These are phyloP conservation scores for Trinorchestia longiramus DNA, from an alignment of 1,140 invertebrate species.

Conservation along the genomic window DNA sequence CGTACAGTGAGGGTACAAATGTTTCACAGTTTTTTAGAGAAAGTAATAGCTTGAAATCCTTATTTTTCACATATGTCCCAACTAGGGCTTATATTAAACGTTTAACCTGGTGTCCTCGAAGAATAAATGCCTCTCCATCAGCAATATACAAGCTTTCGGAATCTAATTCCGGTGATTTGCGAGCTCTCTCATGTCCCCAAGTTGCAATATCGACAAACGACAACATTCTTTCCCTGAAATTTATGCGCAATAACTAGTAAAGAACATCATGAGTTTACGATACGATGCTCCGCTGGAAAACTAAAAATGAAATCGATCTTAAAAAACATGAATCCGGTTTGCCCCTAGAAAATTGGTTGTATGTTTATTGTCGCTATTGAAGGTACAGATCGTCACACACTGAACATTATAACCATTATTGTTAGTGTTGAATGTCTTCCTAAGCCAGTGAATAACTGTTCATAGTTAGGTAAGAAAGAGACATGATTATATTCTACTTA, in stretches of 20 bases:
- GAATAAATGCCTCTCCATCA: background rate
- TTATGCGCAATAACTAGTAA: background rate
- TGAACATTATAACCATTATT: background rate
- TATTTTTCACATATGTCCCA: background rate
- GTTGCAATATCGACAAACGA: background rate
- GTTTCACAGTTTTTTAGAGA: background rate
- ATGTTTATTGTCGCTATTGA: background rate
- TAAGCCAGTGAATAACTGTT: background rate
- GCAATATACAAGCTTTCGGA: background rate
- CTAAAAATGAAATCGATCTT: background rate
- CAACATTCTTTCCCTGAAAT: background rate
- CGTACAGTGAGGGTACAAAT: background rate
- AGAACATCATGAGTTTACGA: background rate
- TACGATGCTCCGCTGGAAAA: background rate
- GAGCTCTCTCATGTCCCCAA: background rate
- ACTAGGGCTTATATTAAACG: background rate
- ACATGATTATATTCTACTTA: background rate
- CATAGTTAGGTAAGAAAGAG: too few relatives aligned
- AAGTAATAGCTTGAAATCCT: background rate
- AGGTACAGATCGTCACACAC: background rate
- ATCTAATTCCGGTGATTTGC: conserved; percentile 1
- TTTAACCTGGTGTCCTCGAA: background rate
- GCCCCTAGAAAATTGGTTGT: background rate
- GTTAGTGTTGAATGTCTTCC: background rate
- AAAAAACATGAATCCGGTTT: background rate